phyloP scores from a whole-genome alignment of 2,113 vertebrate genomes.

The Sebastes schlegelii region DNA sequence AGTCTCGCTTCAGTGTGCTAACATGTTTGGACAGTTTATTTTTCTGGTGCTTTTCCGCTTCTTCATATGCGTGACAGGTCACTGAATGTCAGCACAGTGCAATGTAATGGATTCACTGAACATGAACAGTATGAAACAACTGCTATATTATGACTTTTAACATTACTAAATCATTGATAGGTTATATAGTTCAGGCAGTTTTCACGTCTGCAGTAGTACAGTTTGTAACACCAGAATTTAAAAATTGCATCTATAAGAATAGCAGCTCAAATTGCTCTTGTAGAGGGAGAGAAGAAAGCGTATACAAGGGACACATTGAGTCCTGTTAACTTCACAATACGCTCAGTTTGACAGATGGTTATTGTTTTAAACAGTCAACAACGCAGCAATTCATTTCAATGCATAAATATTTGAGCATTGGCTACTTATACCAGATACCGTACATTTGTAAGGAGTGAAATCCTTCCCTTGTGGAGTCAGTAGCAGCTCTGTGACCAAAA shows the following conservation, averaged over 20 bases:
- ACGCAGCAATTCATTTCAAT: constrained; percentile 11
- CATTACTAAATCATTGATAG: neutral
- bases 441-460: constrained; percentile 12
- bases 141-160: neutral
- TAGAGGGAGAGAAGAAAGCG: neutral
- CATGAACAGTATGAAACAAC: neutral
- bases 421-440: neutral
- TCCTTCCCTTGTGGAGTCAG: constrained; percentile 3
- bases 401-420: constrained; percentile 13
- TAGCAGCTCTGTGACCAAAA: constrained; percentile 46
- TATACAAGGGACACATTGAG: constrained; percentile 4
- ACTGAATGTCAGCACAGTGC: constrained; percentile 4
- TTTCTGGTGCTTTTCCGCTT: constrained; percentile 1
- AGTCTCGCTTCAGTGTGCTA: constrained; percentile 25
- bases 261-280: neutral
- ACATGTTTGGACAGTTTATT: constrained; percentile 39
- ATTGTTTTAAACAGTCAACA: constrained; percentile 32
- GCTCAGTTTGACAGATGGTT: neutral
- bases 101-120: neutral
- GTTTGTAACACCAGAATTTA: neutral
- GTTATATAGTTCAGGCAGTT: neutral
- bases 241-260: neutral
- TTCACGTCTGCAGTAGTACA: neutral
- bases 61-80: neutral
- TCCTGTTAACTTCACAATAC: neutral